Evolutionary conservation across 2,888 invertebrate genomes (phyloP), one percentile per base, ranked within the genome.

Genomic region (Siphonodentalium dalli): DNA sequence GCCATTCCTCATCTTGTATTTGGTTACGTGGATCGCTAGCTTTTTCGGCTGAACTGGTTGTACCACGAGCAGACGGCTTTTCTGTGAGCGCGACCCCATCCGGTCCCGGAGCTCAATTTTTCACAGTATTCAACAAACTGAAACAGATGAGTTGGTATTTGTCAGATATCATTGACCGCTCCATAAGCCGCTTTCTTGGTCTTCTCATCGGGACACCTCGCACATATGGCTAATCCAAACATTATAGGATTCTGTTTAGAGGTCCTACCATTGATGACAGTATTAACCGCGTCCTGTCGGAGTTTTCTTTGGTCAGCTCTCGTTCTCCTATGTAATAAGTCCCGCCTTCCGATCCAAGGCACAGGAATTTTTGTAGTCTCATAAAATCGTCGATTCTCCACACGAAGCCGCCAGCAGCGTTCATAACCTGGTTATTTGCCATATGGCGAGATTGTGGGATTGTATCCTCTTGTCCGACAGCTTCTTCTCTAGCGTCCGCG

Each of bases 1-100:
- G 4, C 88, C 88, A 67, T 88, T 85, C 58, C 87, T 85, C 8
- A 87, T 85, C 43, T 85, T 86, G 49, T 85, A 86, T 73, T 86
- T 85, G 3, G 87, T 87, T 21, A 90, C 84, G 61, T 87, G 87
- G 65, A 86, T 84, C 0, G 87, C 88, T 38, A 91, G 82, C 44
- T 87, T 85, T 74, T 85, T 76, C 0, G 89, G 33, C 27, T 31
- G 34, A 52, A 52, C 26, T 35, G 27, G 8, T 37, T 41, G 50
- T 67, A 67, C 67, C 67, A 67, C 15, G 54, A 41, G 13, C 55
- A 31, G 8, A 67, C 52, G 1, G 61, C 67, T 8, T 56, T 44
- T 20, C 63, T 54, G 37, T 65, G 67, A 5, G 65, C 61, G 13
- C 67, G 31, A 5, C 67, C 67, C 67, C 67, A 67, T 2, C 67